Evolutionary conservation across 2,113 vertebrate genomes (phyloP), one percentile per base, ranked within the genome.

Genomic region (Promerops cafer): DNA sequence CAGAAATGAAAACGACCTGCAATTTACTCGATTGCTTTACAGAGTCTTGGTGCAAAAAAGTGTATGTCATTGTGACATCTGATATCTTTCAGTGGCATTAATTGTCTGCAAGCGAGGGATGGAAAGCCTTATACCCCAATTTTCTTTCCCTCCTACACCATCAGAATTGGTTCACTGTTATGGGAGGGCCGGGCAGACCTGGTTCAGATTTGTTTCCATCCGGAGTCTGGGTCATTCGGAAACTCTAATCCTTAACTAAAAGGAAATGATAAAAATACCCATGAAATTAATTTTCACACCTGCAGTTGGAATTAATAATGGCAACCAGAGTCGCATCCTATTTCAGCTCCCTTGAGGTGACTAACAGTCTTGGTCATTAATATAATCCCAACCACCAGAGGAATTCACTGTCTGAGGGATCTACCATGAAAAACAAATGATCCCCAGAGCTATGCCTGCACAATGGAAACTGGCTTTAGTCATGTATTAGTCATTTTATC

Each of bases 311-410:
- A 96, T 82, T 95, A 97, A 95, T 96, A 94, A 93, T 87, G 85
- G 86, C 87, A 79, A 81, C 65, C 52, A 56, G 87, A 91, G 87
- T 96, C 85, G 93, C 95, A 95, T 96, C 80, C 89, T 93, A 83
- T 97, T 97, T 95, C 96, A 92, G 69, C 61, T 97, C 95, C 93
- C 92, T 96, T 70, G 84, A 96, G 95, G 93, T 97, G 96, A 97
- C 96, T 97, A 97, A 97, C 93, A 92, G 92, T 84, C 79, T 88
- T 90, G 93, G 94, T 95, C 97, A 95, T 95, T 94, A 96, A 95
- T 94, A 78, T 91, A 93, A 95, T 96, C 75, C 95, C 93, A 97
- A 78, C 87, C 93, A 69, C 81, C 72, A 93, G 82, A 96, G 96
- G 96, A 94, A 96, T 96, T 97, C 96, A 96, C 95, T 50, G 59